phyloP scores from a whole-genome alignment of 2,797 vertebrate species.

The Gastrophryne carolinensis region DNA sequence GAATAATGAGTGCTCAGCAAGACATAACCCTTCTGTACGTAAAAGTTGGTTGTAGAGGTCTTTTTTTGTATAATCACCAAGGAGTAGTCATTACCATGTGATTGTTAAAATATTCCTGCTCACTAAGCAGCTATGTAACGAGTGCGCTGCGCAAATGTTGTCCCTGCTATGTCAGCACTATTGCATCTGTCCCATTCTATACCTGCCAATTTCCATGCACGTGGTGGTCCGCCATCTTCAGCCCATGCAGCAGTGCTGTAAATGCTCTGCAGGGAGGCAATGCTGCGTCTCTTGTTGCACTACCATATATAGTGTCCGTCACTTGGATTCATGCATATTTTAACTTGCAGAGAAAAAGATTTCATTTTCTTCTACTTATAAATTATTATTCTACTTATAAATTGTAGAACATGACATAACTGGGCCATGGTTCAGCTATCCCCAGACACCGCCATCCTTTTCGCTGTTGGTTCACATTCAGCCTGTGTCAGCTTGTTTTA shows the following conservation, averaged over 20 bases:
- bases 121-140: neutral
- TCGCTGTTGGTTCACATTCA: neutral
- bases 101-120: neutral
- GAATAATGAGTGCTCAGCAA: too few relatives aligned
- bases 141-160: neutral
- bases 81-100: neutral
- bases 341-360: constrained; percentile 51
- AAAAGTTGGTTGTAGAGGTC: neutral
- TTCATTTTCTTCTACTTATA: constrained; percentile 50
- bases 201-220: neutral
- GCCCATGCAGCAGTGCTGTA: neutral
- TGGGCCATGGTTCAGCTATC: constrained; percentile 57
- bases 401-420: constrained; percentile 56
- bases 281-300: neutral
- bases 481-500: constrained; percentile 6
- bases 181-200: neutral
- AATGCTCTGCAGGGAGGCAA: neutral
- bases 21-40: neutral
- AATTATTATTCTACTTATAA: too few relatives aligned
- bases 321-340: constrained; percentile 59
- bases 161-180: neutral
- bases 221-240: neutral
- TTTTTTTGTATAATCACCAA: neutral
- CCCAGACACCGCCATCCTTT: constrained; percentile 1
- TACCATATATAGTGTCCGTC: neutral